phyloP scores from a whole-genome alignment of 2,888 invertebrate species.

The Amphimallon solstitiale region DNA sequence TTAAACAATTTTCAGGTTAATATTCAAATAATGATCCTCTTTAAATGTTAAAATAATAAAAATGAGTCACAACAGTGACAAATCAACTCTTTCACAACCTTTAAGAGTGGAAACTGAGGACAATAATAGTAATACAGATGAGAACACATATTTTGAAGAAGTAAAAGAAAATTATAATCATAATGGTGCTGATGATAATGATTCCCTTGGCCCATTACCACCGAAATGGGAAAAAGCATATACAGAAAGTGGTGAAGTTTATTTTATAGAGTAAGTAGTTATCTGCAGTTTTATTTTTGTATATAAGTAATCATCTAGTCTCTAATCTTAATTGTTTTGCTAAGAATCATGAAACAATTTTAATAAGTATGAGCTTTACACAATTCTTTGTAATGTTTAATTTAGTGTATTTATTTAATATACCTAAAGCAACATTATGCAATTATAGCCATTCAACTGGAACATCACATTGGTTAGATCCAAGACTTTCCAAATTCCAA shows the following conservation, averaged over 20 bases:
- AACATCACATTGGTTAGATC: conserved; percentile 98
- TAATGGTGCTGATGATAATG: conserved; percentile 71
- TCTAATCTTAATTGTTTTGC: too few species aligned
- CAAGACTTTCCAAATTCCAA: conserved; percentile 88
- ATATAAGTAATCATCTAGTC: too few species aligned
- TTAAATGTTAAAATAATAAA: conserved; percentile 41
- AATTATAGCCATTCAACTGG: conserved; percentile 89
- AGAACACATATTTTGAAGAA: conserved; percentile 56
- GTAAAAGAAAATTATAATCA: conserved; percentile 57
- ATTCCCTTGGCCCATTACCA: conserved; percentile 90
- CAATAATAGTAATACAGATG: conserved; percentile 52
- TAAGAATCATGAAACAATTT: too few species aligned
- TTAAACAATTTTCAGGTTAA: not conserved
- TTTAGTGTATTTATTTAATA: not conserved
- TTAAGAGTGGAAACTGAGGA: conserved; percentile 61
- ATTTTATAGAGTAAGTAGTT: conserved; percentile 90
- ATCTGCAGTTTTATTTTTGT: too few species aligned
- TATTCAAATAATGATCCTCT: conserved; percentile 22
- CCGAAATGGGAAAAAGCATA: conserved; percentile 98
- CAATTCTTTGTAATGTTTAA: not conserved
- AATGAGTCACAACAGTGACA: conserved; percentile 63
- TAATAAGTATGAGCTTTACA: too few species aligned
- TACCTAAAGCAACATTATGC: conserved; percentile 34
- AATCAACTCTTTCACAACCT: conserved; percentile 60
- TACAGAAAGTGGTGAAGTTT: conserved; percentile 95